Evolutionary conservation across 64 coral and sea anemone species (phyloP), one percentile per base, ranked within the genome.

Genomic region (Porites lutea): DNA sequence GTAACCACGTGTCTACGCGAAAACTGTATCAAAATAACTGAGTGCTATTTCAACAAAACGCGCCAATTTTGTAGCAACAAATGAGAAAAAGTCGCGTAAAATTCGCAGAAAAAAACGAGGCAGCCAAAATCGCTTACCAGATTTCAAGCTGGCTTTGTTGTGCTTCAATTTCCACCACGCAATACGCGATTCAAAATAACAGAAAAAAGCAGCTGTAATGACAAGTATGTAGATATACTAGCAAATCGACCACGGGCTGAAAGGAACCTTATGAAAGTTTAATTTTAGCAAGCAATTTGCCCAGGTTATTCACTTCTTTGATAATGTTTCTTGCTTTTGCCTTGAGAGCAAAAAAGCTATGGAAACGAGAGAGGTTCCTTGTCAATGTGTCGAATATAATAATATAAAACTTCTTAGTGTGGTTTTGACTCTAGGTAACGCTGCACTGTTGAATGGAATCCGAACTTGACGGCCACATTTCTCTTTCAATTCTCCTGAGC

Each of bases 281-380:
- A 84, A 84, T 84, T 84, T 84, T 84, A 68, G 81, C 81, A 84
- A 84, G 81, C 81, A 84, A 67, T 84, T 84, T 66, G 19, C 45
- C 53, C 63, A 22, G 46, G 81, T 21, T 84, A 84, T 84, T 22
- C 79, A 37, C 27, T 37, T 37, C 77, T 21, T 68, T 67, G 46
- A 19, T 69, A 52, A 84, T 84, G 19, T 48, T 69, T 84, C 19
- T 51, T 83, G 10, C 2, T 12, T n/a, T 52, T 4, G 16, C 22
- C 19, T 51, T 51, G 10, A 69, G 69, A 84, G 44, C 47, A 43
- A 52, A 51, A 69, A 69, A 84, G 46, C 81, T 84, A 84, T 84
- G 81, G 81, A 52, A 84, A 84, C 81, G 61, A 84, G 51, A 67
- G 47, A 12, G n/a, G 60, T 47, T 6, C 4, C 47, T 51, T 52